Base-by-base conservation (phyloP, 2,113 vertebrate species). In the Pimephales promelas region DNA sequence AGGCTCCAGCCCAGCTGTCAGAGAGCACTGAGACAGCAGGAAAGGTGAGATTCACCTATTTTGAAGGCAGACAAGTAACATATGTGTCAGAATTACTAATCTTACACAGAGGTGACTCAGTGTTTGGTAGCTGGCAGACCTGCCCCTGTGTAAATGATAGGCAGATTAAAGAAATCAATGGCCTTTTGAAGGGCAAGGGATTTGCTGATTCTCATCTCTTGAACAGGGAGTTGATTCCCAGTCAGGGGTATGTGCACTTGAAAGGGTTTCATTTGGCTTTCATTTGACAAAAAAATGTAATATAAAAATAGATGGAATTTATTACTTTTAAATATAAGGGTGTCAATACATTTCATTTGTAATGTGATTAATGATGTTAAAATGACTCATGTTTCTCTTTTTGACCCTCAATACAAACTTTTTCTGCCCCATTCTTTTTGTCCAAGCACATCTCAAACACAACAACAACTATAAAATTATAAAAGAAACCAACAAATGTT, bases 31-130 rank as follows among this genome's bases (percentile, higher is more conserved):
- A 2, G 57, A 73, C 78, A 66, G 61, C 81, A 71, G 70, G 78
- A 75, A 88, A 88, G 87, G 85, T 88, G 87, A 86, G 83, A 24
- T 79, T 80, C 84, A 88, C 87, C 87, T 88, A 85, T 83, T 83
- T 82, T 45, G 85, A 56, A 83, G 52, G 74, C 36, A 82, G 57
- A 82, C 70, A 83, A 71, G 43, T 28, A 62, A 84, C 82, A 88
- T 82, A 84, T 86, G 87, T 83, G 72, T 86, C 36, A 72, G 72
- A 78, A 78, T 66, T 70, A 73, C 47, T 86, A 70, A 82, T 52
- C 49, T 84, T 26, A 82, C 83, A 22, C 68, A 74, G 73, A 71
- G 82, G 57, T 80, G 40, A 71, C 45, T 71, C 76, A 72, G 34
- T 80, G 83, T 73, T 68, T 62, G 64, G 13, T 31, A 75, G 22